Evolutionary conservation across 1,140 invertebrate genomes (phyloP).

Genomic region (Psilanteris sp.): DNA sequence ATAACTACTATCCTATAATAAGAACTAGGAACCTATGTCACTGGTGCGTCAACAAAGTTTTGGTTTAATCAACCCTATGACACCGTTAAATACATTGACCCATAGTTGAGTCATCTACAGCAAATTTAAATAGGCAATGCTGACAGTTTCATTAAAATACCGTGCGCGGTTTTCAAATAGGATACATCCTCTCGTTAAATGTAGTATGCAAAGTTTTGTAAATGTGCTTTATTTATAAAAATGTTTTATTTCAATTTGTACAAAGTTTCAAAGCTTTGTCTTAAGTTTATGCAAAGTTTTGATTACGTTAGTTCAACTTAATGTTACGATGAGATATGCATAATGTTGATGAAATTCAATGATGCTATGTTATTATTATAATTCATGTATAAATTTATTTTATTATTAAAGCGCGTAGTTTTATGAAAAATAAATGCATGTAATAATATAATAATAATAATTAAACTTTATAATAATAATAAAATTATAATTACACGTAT

Average conservation of each 20-base stretch:
- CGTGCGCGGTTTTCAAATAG: constrained; percentile 32
- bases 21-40: constrained; percentile 14
- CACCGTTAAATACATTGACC: constrained; percentile 55
- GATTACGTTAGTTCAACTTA: neutral
- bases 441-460: too few relatives aligned
- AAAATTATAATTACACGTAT: too few relatives aligned
- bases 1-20: constrained; percentile 15
- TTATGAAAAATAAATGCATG: too few relatives aligned
- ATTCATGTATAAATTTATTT: too few relatives aligned
- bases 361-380: too few relatives aligned
- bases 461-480: too few relatives aligned
- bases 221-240: neutral
- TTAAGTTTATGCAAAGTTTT: constrained; percentile 12
- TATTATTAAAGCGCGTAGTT: too few relatives aligned
- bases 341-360: too few relatives aligned
- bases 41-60: constrained; percentile 51
- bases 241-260: constrained; percentile 8
- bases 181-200: constrained; percentile 12
- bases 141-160: constrained; percentile 49
- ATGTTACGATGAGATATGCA: neutral
- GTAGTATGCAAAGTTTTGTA: constrained; percentile 11
- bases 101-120: constrained; percentile 46
- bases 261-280: constrained; percentile 11
- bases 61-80: constrained; percentile 57
- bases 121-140: constrained; percentile 47